These are phyloP conservation scores for Laticauda colubrina DNA, from an alignment of 2,113 vertebrate species.

Conservation along the genomic window DNA sequence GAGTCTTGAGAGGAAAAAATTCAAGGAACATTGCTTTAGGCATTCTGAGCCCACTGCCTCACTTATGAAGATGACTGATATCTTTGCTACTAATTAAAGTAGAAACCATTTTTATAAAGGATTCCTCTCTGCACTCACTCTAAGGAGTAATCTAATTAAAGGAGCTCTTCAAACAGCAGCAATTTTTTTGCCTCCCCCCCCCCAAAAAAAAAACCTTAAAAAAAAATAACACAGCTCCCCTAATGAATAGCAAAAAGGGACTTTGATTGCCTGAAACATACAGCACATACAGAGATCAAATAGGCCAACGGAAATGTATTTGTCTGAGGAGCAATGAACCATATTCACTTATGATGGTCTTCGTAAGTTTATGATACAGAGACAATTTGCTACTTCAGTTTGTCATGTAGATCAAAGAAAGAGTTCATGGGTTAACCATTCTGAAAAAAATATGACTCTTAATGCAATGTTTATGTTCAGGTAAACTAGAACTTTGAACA, in stretches of 20 bases:
- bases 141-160: background rate
- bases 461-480: slow-evolving; percentile 1
- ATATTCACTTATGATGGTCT: slow-evolving; percentile 5
- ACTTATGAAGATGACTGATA: background rate
- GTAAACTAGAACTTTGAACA: slow-evolving; percentile 29
- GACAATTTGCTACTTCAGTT: background rate
- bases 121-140: background rate
- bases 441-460: background rate
- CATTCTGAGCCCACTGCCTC: background rate
- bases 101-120: background rate
- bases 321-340: background rate
- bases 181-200: background rate
- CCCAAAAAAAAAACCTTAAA: background rate
- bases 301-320: background rate
- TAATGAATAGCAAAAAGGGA: background rate
- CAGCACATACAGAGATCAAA: background rate
- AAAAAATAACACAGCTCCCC: background rate
- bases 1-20: background rate
- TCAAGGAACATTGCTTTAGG: background rate
- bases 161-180: background rate
- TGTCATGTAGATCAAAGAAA: slow-evolving; percentile 17
- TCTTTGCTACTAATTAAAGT: background rate
- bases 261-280: background rate
- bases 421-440: slow-evolving; percentile 21
- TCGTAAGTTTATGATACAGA: background rate